phyloP scores from a whole-genome alignment of 2,888 invertebrate species.

The Prenolepis imparis region DNA sequence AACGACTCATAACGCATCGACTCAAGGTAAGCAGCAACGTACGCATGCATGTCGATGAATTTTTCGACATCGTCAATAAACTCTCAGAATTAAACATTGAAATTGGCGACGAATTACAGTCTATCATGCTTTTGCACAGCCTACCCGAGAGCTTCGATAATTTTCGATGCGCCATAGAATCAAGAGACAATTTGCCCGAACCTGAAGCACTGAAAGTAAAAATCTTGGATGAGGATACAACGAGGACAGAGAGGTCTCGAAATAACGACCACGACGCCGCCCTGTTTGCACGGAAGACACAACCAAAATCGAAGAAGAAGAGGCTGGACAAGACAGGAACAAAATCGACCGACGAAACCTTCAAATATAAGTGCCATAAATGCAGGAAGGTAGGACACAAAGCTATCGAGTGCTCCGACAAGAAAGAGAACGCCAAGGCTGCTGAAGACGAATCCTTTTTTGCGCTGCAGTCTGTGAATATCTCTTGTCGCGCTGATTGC shows the following conservation, averaged over 20 bases:
- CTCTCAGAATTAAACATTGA: background rate
- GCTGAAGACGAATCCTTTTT: constrained; percentile 7
- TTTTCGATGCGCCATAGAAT: constrained; percentile 14
- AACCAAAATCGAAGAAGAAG: background rate
- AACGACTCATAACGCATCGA: background rate
- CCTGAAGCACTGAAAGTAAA: background rate
- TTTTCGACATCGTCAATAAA: background rate
- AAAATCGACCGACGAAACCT: background rate
- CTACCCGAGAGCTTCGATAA: constrained; percentile 27
- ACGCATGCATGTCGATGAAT: background rate
- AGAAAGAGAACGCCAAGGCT: background rate
- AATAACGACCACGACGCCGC: background rate
- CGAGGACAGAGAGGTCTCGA: background rate
- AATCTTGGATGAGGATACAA: background rate
- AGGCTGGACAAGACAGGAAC: background rate
- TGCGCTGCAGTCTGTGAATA: background rate
- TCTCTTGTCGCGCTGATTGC: background rate
- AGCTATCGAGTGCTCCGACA: background rate
- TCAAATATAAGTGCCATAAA: background rate
- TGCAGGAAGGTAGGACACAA: background rate
- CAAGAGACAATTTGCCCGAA: background rate
- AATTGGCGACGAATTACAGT: background rate
- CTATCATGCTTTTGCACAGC: background rate
- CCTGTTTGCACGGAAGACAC: background rate
- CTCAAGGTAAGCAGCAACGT: background rate